phyloP scores from a whole-genome alignment of 2,888 invertebrate genomes.

The Capitulum mitella region DNA sequence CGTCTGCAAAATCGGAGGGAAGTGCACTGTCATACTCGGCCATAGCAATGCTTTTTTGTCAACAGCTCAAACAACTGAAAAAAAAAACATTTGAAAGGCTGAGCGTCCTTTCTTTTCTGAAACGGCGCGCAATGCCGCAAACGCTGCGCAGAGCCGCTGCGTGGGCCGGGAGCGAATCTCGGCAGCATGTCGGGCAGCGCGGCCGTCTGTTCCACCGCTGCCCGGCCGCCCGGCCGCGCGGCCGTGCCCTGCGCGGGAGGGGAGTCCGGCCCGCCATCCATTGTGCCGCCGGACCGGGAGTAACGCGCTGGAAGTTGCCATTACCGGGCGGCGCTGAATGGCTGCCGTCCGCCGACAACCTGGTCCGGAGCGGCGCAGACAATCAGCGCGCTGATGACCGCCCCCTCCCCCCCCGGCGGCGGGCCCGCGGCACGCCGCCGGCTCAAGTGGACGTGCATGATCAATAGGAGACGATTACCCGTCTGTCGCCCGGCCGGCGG shows the following conservation, averaged over 20 bases:
- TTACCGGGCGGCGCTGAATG: background rate
- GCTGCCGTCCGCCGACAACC: background rate
- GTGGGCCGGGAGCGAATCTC: no score
- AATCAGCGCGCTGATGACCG: conserved; percentile 9
- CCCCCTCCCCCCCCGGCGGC: background rate
- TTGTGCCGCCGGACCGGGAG: background rate
- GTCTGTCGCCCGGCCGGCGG: background rate
- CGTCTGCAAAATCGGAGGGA: no score
- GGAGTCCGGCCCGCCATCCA: background rate
- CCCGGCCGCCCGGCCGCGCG: background rate
- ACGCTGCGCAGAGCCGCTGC: no score
- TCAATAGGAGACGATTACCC: conserved; percentile 11
- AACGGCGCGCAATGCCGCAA: no score
- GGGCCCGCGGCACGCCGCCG: background rate
- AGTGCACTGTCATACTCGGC: no score
- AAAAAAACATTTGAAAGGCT: no score
- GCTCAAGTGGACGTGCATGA: conserved; percentile 9
- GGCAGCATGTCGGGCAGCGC: no score
- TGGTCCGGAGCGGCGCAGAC: background rate
- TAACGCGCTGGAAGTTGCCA: background rate
- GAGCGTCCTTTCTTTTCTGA: no score
- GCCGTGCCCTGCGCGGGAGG: background rate
- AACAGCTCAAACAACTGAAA: no score
- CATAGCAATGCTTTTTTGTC: no score
- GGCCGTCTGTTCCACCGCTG: background rate